Base-by-base conservation (phyloP, 2,888 invertebrate genomes). In the Aphidoletes aphidimyza region DNA sequence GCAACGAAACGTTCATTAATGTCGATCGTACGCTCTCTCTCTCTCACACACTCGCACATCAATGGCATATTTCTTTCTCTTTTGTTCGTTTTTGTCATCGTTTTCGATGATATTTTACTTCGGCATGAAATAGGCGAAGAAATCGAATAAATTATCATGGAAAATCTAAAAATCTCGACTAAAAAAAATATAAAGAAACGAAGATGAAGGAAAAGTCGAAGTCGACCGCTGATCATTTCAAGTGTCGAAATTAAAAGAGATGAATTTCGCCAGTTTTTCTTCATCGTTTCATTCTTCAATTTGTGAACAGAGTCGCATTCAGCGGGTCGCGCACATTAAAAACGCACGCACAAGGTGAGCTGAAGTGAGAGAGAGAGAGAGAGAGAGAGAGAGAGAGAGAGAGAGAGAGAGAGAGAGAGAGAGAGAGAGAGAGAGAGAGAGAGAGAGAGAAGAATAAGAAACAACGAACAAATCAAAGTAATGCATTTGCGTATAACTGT, bases 1-100 rank as follows among this genome's bases (percentile, higher is more conserved):
- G 69, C 69, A 69, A 69, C 26, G 69, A 69, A 30, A 69, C 69
- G 69, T 69, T 69, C 69, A 69, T 69, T 69, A 69, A 69, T 69
- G 14, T 30, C 30, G 34, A 42, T 42, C 14, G 8, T 42, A 14
- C 8, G 42, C 42, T 42, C 42, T 14, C 8, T 6, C 14, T 6
- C 42, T 9, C 14, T 6, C 14, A 14, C 42, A 14, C 14, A 14
- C 69, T 69, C 30, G 30, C 22, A 22, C 30, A 34, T 69, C 30
- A 30, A 26, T 30, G 30, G 14, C 30, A 30, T 30, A 30, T 30
- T 14, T 69, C 14, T 30, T 69, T 69, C 30, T 69, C 34, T 47
- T 9, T 30, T n/a, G 1, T 30, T 69, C 14, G 1, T 26, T 14
- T n/a, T n/a, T n/a, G n/a, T n/a, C n/a, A n/a, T 5, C 30, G 69